Percentiles rank a stretch among this genome's conserved stretches.
Conservation (phyloP, 1,140 invertebrate genomes). For the Bombus breviceps region DNA sequence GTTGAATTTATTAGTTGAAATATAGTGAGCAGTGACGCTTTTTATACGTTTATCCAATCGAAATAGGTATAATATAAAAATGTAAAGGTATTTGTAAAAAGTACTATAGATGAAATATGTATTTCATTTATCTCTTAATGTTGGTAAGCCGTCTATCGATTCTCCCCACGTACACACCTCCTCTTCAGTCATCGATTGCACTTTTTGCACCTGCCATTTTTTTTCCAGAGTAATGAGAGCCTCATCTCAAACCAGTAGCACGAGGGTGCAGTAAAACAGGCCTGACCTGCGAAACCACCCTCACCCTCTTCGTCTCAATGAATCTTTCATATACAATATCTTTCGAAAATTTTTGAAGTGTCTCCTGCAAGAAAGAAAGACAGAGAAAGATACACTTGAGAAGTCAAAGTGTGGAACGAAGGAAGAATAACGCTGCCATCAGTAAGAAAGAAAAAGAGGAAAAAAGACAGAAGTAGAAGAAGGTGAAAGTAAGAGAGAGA, state of each 20-base stretch:
- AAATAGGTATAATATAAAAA: background rate
- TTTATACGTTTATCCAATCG: background rate
- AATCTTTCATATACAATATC: conserved; percentile 47
- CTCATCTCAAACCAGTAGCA: conserved; percentile 79
- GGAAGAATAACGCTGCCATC: conserved; percentile 42
- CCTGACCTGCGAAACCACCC: conserved; percentile 50
- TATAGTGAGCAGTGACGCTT: background rate
- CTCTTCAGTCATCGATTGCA: conserved; percentile 83
- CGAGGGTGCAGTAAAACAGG: conserved; percentile 56
- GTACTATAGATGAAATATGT: conserved; percentile 16
- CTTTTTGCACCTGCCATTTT: conserved; percentile 84
- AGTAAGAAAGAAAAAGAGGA: conserved; percentile 49
- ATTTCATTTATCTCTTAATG: conserved; percentile 63
- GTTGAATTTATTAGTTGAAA: background rate
- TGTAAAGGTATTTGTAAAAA: conserved; percentile 3
- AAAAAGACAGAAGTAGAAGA: conserved; percentile 60
- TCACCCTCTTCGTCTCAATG: conserved; percentile 55
- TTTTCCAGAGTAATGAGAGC: conserved; percentile 81
- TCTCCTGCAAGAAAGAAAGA: conserved; percentile 39
- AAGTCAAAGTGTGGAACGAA: conserved; percentile 45
- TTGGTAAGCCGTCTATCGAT: conserved; percentile 81
- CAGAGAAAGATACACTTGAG: conserved; percentile 32
- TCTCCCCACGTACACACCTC: conserved; percentile 84
- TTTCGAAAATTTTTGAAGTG: conserved; percentile 50
- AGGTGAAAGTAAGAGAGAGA: conserved; percentile 55